Evolutionary conservation across 2,113 vertebrate genomes (phyloP).

Genomic region (Guaruba guarouba): DNA sequence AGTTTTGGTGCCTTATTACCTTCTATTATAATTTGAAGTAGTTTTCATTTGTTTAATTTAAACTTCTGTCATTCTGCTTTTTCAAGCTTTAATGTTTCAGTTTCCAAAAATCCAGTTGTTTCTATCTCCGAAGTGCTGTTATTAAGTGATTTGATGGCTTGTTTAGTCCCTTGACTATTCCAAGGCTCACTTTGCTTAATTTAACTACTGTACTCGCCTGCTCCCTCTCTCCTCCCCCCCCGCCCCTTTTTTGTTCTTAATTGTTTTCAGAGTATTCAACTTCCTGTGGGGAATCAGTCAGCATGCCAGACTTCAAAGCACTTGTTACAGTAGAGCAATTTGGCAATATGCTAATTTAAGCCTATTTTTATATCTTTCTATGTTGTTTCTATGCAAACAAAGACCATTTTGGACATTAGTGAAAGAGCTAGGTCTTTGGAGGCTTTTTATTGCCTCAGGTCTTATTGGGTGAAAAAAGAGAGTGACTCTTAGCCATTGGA

Average conservation of each 20-base stretch:
- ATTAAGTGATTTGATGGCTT: slow-evolving; percentile 64
- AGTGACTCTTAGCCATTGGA: neutral
- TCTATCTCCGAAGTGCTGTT: slow-evolving; percentile 31
- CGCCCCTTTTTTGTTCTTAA: slow-evolving; percentile 54
- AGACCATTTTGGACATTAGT: slow-evolving; percentile 44
- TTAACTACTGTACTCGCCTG: slow-evolving; percentile 55
- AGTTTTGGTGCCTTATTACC: slow-evolving; percentile 68
- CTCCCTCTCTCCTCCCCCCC: slow-evolving; percentile 12
- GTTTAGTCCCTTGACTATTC: slow-evolving; percentile 64
- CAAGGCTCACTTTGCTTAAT: slow-evolving; percentile 66
- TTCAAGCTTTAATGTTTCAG: slow-evolving; percentile 40
- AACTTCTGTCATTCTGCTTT: slow-evolving; percentile 31
- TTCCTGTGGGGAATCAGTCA: slow-evolving; percentile 66
- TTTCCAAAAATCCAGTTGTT: slow-evolving; percentile 41
- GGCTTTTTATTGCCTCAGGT: neutral
- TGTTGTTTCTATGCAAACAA: slow-evolving; percentile 48
- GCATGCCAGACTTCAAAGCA: slow-evolving; percentile 64
- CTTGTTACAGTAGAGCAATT: slow-evolving; percentile 65
- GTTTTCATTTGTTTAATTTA: slow-evolving; percentile 72
- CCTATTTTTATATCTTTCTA: slow-evolving; percentile 54
- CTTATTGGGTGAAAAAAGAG: neutral
- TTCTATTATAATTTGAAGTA: slow-evolving; percentile 64
- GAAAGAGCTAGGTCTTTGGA: neutral
- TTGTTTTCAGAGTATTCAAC: slow-evolving; percentile 64
- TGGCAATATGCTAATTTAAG: slow-evolving; percentile 71